Evolutionary conservation across 2,888 invertebrate species (phyloP).

Genomic region (Trachelus tabidus): DNA sequence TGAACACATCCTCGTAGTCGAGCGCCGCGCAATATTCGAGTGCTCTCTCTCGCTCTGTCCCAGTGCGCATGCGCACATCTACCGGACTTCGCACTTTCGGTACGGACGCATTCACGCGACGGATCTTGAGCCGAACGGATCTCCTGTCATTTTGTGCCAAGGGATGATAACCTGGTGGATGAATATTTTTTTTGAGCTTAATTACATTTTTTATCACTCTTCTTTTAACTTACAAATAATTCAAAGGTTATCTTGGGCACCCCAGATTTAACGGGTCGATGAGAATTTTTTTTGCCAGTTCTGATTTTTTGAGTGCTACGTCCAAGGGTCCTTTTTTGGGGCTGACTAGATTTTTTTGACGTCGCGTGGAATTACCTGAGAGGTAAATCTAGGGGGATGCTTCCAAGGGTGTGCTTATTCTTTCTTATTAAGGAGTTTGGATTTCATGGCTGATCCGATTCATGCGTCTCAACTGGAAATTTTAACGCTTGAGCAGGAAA

Average conservation of each 20-base stretch:
- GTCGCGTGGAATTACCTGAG: neutral
- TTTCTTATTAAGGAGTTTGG: neutral
- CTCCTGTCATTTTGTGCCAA: constrained; percentile 3
- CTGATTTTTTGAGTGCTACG: neutral
- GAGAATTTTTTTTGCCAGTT: neutral
- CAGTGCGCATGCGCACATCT: neutral
- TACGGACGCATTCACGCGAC: constrained; percentile 37
- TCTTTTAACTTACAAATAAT: neutral
- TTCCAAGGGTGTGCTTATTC: neutral
- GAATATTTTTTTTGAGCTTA: neutral
- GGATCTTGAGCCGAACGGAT: constrained; percentile 35
- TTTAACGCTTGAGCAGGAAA: neutral
- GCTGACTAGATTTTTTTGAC: neutral
- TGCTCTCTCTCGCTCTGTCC: neutral
- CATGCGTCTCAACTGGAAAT: neutral
- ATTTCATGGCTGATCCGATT: neutral
- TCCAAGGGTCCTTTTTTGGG: neutral
- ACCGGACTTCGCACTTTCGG: constrained; percentile 16
- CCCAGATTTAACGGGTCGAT: neutral
- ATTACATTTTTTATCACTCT: neutral
- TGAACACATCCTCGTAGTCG: constrained; percentile 1
- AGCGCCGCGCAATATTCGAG: neutral
- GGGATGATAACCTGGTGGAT: neutral
- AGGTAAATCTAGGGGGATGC: neutral
- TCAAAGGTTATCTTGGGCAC: accelerated